These are phyloP conservation scores for Papilio helenus DNA, from an alignment of 1,140 invertebrate species.

Conservation along the genomic window DNA sequence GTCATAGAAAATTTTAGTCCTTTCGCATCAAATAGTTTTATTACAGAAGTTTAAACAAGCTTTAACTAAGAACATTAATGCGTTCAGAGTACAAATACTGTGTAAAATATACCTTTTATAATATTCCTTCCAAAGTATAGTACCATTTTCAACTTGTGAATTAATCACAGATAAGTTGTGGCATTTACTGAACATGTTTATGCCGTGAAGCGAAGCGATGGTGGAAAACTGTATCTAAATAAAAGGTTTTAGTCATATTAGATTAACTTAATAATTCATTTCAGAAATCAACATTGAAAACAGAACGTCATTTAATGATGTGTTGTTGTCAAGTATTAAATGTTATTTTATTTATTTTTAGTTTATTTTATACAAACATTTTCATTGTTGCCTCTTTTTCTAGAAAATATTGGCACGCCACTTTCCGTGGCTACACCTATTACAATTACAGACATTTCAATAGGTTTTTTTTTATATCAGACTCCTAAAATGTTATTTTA, in stretches of 20 bases:
- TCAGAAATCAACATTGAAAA: constrained; percentile 5
- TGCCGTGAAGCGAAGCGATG: constrained; percentile 88
- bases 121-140: constrained; percentile 87
- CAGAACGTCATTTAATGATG: constrained; percentile 11
- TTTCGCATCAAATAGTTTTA: neutral
- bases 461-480: neutral
- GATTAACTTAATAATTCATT: neutral
- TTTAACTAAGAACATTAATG: neutral
- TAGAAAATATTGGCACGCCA: constrained; percentile 88
- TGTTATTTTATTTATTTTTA: no score
- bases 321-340: no score
- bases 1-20: neutral
- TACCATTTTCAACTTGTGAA: constrained; percentile 85
- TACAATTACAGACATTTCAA: constrained; percentile 85
- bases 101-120: constrained; percentile 80
- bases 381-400: constrained; percentile 87
- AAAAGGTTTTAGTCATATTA: constrained; percentile 25
- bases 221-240: constrained; percentile 88
- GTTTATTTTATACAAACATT: constrained; percentile 85
- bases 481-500: neutral
- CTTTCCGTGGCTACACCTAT: constrained; percentile 88
- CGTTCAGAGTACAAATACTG: neutral
- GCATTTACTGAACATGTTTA: constrained; percentile 88
- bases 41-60: neutral
- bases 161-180: constrained; percentile 85